Percentiles rank a stretch among this genome's conserved stretches.
These are phyloP conservation scores for Buphagus erythrorhynchus DNA, from an alignment of 2,797 vertebrate species.

Conservation along the genomic window DNA sequence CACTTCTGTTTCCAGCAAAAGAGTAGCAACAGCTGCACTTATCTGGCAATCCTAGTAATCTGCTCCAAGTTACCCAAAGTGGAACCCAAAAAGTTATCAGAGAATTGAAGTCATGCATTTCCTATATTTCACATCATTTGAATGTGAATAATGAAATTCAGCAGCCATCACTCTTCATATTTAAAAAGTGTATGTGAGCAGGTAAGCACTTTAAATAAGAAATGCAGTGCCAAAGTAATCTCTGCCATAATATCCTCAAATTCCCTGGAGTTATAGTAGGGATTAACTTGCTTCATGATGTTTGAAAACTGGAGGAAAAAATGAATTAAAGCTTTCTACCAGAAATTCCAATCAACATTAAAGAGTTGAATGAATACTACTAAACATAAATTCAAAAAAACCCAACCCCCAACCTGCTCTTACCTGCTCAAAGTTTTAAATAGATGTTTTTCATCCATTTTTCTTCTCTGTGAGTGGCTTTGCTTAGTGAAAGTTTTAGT, in stretches of 20 bases:
- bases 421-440: neutral
- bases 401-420: neutral
- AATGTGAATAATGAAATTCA: neutral
- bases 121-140: neutral
- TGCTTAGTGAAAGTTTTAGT: neutral
- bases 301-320: neutral
- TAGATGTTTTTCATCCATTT: neutral
- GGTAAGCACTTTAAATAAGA: neutral
- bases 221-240: neutral
- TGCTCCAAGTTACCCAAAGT: neutral
- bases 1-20: neutral
- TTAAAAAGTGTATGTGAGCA: neutral
- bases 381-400: neutral
- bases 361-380: neutral
- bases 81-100: neutral
- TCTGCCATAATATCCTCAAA: neutral
- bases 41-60: neutral
- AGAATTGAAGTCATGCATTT: neutral
- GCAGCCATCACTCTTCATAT: neutral
- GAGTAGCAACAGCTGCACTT: neutral
- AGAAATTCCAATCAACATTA: neutral
- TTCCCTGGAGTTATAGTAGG: neutral
- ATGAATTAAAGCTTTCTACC: neutral
- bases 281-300: conserved; percentile 2
- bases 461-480: neutral